These are phyloP conservation scores for Scleropages formosus DNA, from an alignment of 2,797 vertebrate genomes.

Conservation along the genomic window DNA sequence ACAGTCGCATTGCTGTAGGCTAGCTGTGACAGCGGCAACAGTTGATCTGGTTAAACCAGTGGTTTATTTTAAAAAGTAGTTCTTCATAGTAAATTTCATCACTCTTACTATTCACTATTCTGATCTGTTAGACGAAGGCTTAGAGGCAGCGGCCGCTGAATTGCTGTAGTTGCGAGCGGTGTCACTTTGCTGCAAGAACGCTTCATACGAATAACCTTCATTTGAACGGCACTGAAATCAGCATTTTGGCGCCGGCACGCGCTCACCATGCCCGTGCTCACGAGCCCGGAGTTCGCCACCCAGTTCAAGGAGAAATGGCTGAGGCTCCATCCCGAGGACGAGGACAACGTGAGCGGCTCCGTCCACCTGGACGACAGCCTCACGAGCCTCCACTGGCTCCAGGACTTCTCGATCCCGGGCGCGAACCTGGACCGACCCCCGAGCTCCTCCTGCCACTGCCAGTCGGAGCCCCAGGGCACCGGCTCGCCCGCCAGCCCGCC, in stretches of 20 bases:
- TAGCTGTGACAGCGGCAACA: too few species aligned
- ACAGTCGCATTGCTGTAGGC: too few species aligned
- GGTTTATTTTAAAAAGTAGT: too few species aligned
- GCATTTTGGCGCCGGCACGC: not conserved
- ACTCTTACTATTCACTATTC: too few species aligned
- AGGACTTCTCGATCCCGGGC: conserved; percentile 81
- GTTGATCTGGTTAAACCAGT: too few species aligned
- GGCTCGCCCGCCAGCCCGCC: conserved; percentile 77
- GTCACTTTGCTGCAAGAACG: too few species aligned
- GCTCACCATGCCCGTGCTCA: conserved; percentile 73
- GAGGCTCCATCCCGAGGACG: conserved; percentile 62
- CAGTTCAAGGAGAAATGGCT: conserved; percentile 72
- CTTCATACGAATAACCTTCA: too few species aligned
- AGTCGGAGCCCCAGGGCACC: conserved; percentile 57
- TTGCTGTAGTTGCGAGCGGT: too few species aligned
- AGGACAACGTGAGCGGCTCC: conserved; percentile 53
- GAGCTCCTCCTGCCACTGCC: conserved; percentile 55
- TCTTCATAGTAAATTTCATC: too few species aligned
- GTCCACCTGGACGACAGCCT: conserved; percentile 77
- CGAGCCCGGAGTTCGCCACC: conserved; percentile 66
- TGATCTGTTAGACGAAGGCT: too few species aligned
- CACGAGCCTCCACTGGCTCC: conserved; percentile 84
- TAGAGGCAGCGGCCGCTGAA: too few species aligned
- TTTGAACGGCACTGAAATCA: too few species aligned
- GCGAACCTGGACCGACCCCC: conserved; percentile 68